Conservation (phyloP, 2,888 invertebrate genomes). For the Hanleya hanleyi region DNA sequence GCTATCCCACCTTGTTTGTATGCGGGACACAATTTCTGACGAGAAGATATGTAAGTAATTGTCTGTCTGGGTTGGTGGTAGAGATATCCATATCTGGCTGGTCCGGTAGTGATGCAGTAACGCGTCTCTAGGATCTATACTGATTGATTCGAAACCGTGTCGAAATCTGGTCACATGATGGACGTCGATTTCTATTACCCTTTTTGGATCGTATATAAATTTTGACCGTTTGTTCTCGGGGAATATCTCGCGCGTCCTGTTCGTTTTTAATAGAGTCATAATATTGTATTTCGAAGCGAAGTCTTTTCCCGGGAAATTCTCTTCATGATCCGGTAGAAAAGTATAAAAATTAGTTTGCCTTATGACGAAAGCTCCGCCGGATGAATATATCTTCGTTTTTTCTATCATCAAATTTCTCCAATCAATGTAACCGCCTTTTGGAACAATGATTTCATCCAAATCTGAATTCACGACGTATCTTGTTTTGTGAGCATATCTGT, state of each 20-base stretch:
- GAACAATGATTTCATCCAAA: conserved; percentile 43
- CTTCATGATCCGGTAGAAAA: not conserved
- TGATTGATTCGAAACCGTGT: too few relatives aligned
- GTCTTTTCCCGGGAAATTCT: not conserved
- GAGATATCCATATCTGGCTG: too few relatives aligned
- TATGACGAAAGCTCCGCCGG: not conserved
- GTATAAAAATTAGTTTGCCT: not conserved
- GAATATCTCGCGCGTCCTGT: not conserved
- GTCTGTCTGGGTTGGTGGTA: too few relatives aligned
- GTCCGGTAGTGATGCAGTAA: too few relatives aligned
- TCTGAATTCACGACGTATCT: conserved; percentile 37
- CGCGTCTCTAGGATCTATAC: too few relatives aligned
- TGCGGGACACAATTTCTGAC: too few relatives aligned
- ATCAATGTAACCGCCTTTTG: too few relatives aligned
- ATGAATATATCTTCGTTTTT: not conserved
- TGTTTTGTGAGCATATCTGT: conserved; percentile 37
- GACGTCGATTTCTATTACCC: not conserved
- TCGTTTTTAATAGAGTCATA: not conserved
- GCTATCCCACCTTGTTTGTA: too few relatives aligned
- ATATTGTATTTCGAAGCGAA: not conserved
- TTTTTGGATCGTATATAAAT: not conserved
- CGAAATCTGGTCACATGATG: not conserved
- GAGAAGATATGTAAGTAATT: too few relatives aligned
- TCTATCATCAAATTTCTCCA: not conserved
- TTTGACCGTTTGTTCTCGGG: not conserved